These are phyloP conservation scores for Coregonus suidteri DNA, from an alignment of 2,797 vertebrate genomes.

Conservation along the genomic window DNA sequence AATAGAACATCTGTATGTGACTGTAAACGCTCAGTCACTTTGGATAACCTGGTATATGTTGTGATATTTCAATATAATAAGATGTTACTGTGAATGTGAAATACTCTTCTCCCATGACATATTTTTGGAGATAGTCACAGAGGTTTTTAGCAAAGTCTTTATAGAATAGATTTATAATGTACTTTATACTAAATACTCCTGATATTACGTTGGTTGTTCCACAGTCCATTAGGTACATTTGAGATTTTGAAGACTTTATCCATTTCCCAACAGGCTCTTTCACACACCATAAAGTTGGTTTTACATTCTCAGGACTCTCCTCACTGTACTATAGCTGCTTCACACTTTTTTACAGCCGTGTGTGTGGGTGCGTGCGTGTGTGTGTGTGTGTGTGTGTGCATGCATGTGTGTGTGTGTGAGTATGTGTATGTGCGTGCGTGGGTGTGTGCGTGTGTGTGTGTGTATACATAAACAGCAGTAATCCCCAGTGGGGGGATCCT, in stretches of 20 bases:
- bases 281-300: constrained; percentile 22
- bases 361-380: neutral
- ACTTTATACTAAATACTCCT: neutral
- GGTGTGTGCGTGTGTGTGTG: too few species aligned
- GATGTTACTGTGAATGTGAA: too few species aligned
- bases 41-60: too few species aligned
- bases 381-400: neutral
- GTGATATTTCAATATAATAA: too few species aligned
- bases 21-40: too few species aligned
- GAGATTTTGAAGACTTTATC: neutral
- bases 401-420: neutral
- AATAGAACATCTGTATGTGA: too few species aligned
- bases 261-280: constrained; percentile 2
- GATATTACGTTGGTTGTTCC: too few species aligned
- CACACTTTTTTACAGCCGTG: constrained; percentile 14
- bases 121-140: too few species aligned
- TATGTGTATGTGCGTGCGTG: too few species aligned
- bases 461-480: constrained; percentile 14
- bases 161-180: too few species aligned
- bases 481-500: constrained; percentile 11
- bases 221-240: neutral
- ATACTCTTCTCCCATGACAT: too few species aligned
- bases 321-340: neutral
- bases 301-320: neutral
- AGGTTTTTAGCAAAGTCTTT: too few species aligned